These are phyloP conservation scores for Pygocentrus nattereri DNA, from an alignment of 2,797 vertebrate genomes.

Conservation along the genomic window DNA sequence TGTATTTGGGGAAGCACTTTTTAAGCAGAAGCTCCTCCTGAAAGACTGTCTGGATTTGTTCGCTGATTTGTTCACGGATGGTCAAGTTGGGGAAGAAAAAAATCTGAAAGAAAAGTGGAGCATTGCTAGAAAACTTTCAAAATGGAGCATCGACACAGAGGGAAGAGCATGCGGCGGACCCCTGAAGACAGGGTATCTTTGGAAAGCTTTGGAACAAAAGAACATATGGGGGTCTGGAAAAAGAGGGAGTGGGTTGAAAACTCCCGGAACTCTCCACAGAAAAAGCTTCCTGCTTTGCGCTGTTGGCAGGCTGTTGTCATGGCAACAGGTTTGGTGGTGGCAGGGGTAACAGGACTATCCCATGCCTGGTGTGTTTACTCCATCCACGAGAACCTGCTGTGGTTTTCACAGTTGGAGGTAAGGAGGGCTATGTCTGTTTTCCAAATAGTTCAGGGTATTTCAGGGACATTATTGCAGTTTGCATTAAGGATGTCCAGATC, in stretches of 20 bases:
- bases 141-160: slow-evolving; percentile 75
- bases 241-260: slow-evolving; percentile 26
- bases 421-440: slow-evolving; percentile 23
- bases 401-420: slow-evolving; percentile 81
- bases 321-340: slow-evolving; percentile 69
- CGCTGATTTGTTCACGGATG: not conserved
- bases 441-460: not conserved
- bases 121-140: slow-evolving; percentile 7
- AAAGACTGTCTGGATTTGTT: slow-evolving; percentile 19
- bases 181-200: slow-evolving; percentile 23
- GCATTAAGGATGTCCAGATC: no score
- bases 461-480: no score
- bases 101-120: slow-evolving; percentile 20
- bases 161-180: slow-evolving; percentile 51
- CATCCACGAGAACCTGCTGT: slow-evolving; percentile 77
- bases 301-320: slow-evolving; percentile 72
- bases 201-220: slow-evolving; percentile 41
- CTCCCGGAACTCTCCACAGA: slow-evolving; percentile 55
- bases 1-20: slow-evolving; percentile 24
- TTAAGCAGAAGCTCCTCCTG: slow-evolving; percentile 39
- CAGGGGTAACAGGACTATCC: slow-evolving; percentile 63
- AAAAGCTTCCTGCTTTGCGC: slow-evolving; percentile 48
- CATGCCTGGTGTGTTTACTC: slow-evolving; percentile 73
- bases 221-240: slow-evolving; percentile 11
- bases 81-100: slow-evolving; percentile 5